These are phyloP conservation scores for Drosophila longiperda DNA, from an alignment of 2,888 invertebrate genomes.

Conservation along the genomic window DNA sequence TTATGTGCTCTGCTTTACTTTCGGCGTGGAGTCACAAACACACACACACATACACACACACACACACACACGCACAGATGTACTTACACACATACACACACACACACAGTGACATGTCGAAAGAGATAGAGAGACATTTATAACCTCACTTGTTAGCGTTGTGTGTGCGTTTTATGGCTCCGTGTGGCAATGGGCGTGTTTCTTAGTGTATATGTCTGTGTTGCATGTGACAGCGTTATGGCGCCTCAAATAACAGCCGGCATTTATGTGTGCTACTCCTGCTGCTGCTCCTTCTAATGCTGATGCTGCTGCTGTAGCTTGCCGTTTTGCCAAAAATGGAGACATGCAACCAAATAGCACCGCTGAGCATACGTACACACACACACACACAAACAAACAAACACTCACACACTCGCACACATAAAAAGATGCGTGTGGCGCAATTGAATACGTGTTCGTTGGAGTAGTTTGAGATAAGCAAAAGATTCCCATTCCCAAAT, in stretches of 20 bases:
- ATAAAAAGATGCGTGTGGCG: constrained; percentile 37
- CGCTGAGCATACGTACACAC: background rate
- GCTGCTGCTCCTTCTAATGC: constrained; percentile 2
- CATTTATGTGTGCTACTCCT: constrained; percentile 58
- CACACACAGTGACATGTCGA: background rate
- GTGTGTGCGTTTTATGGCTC: constrained; percentile 53
- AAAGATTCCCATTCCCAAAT: constrained; percentile 30
- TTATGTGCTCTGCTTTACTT: constrained; percentile 10
- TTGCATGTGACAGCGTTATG: constrained; percentile 77
- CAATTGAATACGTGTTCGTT: constrained; percentile 57
- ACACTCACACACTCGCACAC: background rate
- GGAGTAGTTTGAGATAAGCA: constrained; percentile 41
- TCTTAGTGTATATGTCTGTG: constrained; percentile 32
- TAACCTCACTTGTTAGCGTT: constrained; percentile 51
- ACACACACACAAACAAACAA: too few species aligned
- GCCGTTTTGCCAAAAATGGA: constrained; percentile 53
- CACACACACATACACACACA: constrained; percentile 10
- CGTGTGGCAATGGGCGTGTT: constrained; percentile 31
- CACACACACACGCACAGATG: constrained; percentile 19
- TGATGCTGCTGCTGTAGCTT: background rate
- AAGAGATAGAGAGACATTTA: constrained; percentile 32
- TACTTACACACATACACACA: constrained; percentile 18
- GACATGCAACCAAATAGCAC: constrained; percentile 48
- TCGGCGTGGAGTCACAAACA: constrained; percentile 33
- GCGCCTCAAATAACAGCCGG: constrained; percentile 75